Percentiles rank a stretch among this genome's conserved stretches.
Conservation (phyloP, 1,140 invertebrate species). For the Leptinotarsa texana region DNA sequence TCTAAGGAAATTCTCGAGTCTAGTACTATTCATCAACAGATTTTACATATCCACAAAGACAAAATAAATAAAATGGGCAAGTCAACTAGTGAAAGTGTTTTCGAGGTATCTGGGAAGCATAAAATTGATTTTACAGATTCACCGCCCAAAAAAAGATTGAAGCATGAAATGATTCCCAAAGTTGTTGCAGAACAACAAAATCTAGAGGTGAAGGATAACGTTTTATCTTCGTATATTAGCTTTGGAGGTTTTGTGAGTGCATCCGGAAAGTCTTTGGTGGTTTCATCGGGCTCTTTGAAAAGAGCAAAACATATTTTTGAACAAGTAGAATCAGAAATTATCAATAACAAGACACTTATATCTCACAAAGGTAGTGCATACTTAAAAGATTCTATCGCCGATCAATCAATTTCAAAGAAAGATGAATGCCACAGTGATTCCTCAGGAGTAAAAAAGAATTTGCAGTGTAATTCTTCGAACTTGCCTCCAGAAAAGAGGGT, state of each 20-base stretch:
- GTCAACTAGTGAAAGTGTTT: neutral
- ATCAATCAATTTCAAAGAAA: too few relatives aligned
- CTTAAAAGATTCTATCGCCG: neutral
- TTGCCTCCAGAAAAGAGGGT: neutral
- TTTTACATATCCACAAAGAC: neutral
- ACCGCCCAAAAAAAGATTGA: neutral
- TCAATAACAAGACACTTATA: neutral
- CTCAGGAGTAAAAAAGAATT: too few relatives aligned
- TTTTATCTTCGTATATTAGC: neutral
- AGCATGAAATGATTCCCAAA: neutral
- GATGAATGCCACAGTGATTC: too few relatives aligned
- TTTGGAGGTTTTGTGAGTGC: conserved; percentile 34
- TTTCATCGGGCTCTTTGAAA: conserved; percentile 30
- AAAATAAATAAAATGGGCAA: neutral
- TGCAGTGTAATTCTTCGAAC: too few relatives aligned
- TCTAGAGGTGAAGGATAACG: neutral
- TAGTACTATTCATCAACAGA: neutral
- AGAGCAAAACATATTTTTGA: conserved; percentile 11
- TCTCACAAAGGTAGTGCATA: neutral
- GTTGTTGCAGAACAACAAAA: neutral
- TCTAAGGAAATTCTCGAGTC: conserved; percentile 25
- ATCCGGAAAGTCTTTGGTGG: conserved; percentile 29
- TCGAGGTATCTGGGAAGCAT: neutral
- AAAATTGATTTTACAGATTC: neutral
- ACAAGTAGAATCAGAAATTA: neutral